Evolutionary conservation across 2,113 vertebrate genomes (phyloP).

Genomic region (western clawed frog (Xenopus tropicalis)): UCB_Xtro_10.0 CM004444.2:40156501-40157000

Average conservation of each 20-base stretch:
- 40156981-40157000: conserved; percentile 47
- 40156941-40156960: conserved; percentile 33
- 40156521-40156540: not conserved
- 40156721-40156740: conserved; percentile 33
- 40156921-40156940: conserved; percentile 18
- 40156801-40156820: too few relatives aligned
- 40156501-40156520: not conserved
- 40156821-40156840: not conserved
- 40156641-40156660: conserved; percentile 58
- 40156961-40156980: conserved; percentile 44
- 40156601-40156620: conserved; percentile 54
- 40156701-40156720: conserved; percentile 57
- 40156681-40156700: conserved; percentile 47
- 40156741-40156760: not conserved
- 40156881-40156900: conserved; percentile 27
- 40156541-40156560: not conserved
- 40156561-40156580: not conserved
- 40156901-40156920: conserved; percentile 11
- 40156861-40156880: conserved; percentile 26
- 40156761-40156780: too few relatives aligned
- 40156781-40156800: too few relatives aligned
- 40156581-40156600: not conserved
- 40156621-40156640: conserved; percentile 58
- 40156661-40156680: conserved; percentile 55
- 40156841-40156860: conserved; percentile 8